A percentile compares a stretch with the other conserved stretches of the same genome.
These are phyloP conservation scores for Bombyx mori DNA, from an alignment of 1,140 invertebrate genomes.

Conservation along the genomic window ASM3026992v2 NC_085121.1:3172001-3172500, in stretches of 20 bases:
- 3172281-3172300: constrained; percentile 20
- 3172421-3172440: constrained; percentile 62
- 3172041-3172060: constrained; percentile 27
- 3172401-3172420: constrained; percentile 49
- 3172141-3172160: no score
- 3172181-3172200: neutral
- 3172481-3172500: constrained; percentile 18
- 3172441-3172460: constrained; percentile 50
- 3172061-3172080: constrained; percentile 8
- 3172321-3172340: constrained; percentile 12
- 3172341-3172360: constrained; percentile 49
- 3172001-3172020: constrained; percentile 18
- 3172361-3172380: constrained; percentile 48
- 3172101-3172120: no score
- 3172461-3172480: constrained; percentile 55
- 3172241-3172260: constrained; percentile 20
- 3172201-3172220: constrained; percentile 8
- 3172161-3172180: no score
- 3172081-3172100: neutral
- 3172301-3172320: constrained; percentile 18
- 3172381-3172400: constrained; percentile 64
- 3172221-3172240: constrained; percentile 12
- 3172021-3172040: constrained; percentile 17
- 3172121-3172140: no score
- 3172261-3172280: constrained; percentile 3